These are phyloP conservation scores for Thunnus thynnus DNA, from an alignment of 2,113 vertebrate species.

Conservation along the genomic window DNA sequence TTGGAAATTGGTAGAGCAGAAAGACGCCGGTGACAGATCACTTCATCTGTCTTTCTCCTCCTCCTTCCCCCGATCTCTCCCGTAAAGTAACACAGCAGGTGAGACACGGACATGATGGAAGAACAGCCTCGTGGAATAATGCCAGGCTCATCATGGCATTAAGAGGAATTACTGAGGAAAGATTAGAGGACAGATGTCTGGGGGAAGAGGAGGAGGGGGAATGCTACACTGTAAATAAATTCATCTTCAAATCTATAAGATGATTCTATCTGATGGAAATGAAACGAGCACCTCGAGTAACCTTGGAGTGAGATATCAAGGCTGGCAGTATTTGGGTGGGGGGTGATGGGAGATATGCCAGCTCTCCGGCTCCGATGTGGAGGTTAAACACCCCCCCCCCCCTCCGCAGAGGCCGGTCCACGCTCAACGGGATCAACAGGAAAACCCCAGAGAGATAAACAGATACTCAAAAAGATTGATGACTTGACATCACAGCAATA, in stretches of 20 bases:
- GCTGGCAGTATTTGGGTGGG: not conserved
- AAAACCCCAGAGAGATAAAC: slow-evolving; percentile 57
- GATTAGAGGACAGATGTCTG: not conserved
- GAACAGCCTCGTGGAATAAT: not conserved
- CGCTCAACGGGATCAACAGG: slow-evolving; percentile 45
- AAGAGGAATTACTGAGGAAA: slow-evolving; percentile 18
- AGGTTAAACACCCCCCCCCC: slow-evolving; percentile 22
- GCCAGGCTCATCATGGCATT: not conserved
- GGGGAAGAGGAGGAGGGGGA: no score
- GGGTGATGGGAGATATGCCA: not conserved
- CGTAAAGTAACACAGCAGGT: slow-evolving; percentile 36
- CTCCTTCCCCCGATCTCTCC: not conserved
- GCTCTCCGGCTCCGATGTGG: slow-evolving; percentile 9
- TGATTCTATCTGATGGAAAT: not conserved
- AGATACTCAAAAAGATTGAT: slow-evolving; percentile 64
- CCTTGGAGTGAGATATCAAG: slow-evolving; percentile 30
- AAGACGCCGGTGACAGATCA: slow-evolving; percentile 58
- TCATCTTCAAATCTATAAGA: slow-evolving; percentile 8
- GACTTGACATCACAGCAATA: slow-evolving; percentile 27
- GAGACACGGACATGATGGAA: not conserved
- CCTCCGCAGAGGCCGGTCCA: slow-evolving; percentile 17
- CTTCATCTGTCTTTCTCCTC: slow-evolving; percentile 44
- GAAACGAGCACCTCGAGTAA: not conserved
- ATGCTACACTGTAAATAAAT: not conserved
- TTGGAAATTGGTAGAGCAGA: slow-evolving; percentile 15